phyloP scores from a whole-genome alignment of 1,140 invertebrate species.

The Caerostris darwini region DNA sequence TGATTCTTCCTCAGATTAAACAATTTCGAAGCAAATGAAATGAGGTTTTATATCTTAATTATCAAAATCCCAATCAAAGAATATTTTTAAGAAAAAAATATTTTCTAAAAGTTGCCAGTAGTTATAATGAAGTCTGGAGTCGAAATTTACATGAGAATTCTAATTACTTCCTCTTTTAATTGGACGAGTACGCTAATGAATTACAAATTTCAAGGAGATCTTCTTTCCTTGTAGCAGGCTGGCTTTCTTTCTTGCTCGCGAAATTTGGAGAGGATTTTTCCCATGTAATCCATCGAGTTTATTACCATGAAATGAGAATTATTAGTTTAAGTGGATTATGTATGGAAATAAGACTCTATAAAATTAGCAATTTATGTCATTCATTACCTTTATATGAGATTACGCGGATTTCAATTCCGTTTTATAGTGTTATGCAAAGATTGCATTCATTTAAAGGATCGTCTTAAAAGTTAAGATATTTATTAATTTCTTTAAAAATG shows the following conservation, averaged over 20 bases:
- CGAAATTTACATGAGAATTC: slow-evolving; percentile 30
- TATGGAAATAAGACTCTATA: neutral
- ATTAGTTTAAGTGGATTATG: neutral
- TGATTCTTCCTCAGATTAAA: neutral
- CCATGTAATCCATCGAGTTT: neutral
- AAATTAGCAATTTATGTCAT: neutral
- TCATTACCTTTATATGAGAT: neutral
- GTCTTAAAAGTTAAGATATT: too few relatives aligned
- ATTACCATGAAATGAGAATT: neutral
- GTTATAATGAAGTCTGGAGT: neutral
- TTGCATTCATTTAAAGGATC: too few relatives aligned
- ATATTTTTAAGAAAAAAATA: slow-evolving; percentile 8
- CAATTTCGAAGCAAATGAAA: slow-evolving; percentile 7
- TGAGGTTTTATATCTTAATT: slow-evolving; percentile 27
- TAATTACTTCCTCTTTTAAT: slow-evolving; percentile 51
- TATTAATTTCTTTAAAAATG: too few relatives aligned
- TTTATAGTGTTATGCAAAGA: too few relatives aligned
- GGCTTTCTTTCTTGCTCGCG: neutral
- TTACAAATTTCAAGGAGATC: slow-evolving; percentile 7
- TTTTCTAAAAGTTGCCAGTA: neutral
- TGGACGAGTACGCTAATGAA: slow-evolving; percentile 29
- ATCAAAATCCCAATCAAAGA: slow-evolving; percentile 18
- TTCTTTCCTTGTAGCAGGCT: neutral
- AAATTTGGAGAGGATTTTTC: neutral
- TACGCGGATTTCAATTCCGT: too few relatives aligned